Base-by-base conservation (phyloP, 2,888 invertebrate species). In the Kryphioiulus occultus region DNA sequence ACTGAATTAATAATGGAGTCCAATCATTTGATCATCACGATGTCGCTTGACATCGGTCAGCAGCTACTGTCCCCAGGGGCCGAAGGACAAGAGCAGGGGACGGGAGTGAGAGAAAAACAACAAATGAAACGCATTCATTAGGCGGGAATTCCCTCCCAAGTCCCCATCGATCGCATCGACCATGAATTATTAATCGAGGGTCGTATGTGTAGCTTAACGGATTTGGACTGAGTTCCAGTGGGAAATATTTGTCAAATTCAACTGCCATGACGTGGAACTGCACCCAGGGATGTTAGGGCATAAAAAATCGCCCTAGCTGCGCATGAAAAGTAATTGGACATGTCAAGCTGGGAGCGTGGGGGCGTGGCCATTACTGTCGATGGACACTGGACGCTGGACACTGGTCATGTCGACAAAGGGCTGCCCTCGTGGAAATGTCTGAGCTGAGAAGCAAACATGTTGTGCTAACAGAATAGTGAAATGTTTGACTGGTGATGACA, bases 201-300 rank as follows among this genome's bases (percentile, higher is more conserved):
- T 15, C 30, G 30, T 26, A 26, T 26, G 26, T 26, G 22, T 10
- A 30, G 78, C 78, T 78, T 78, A 78, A 78, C 78, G 78, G 78
- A 78, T 26, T 78, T 78, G 12, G 26, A 78, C 26, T 78, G 26
- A 22, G 22, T 22, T 78, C 78, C 78, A 78, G 15, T 30, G 78
- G 78, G 78, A 78, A 78, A 78, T 78, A 78, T 78, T 78, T 78
- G 78, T 78, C 78, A 78, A 78, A 78, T 78, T 78, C 78, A 78
- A 78, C 30, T n/a, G n/a, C n/a, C n/a, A n/a, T 26, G 68, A 26
- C 68, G 68, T 68, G 19, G 22, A 68, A 68, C n/a, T 30, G 78
- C 78, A 15, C 78, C 78, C 1, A 30, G 78, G 78, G 78, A 78
- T 78, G 78, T 15, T 30, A 78, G 9, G 22, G 12, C 22, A 78